These are phyloP conservation scores for Mastomys natalensis DNA, from an alignment of 2,113 vertebrate genomes.

Conservation along the genomic window DNA sequence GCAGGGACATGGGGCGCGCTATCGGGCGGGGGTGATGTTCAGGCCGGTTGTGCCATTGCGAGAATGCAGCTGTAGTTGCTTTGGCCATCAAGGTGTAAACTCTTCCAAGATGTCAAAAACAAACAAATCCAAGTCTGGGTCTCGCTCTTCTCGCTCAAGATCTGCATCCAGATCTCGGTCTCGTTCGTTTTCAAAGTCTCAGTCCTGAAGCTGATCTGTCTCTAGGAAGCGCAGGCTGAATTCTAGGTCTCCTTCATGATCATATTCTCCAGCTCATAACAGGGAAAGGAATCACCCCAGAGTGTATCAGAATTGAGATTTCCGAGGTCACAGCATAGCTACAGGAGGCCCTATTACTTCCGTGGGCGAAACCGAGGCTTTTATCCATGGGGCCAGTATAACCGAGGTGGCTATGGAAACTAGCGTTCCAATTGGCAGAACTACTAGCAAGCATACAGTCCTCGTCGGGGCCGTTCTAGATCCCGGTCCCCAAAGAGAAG, in stretches of 20 bases:
- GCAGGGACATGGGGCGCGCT: too few relatives aligned
- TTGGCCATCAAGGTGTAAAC: constrained; percentile 80
- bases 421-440: constrained; percentile 97
- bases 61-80: too few relatives aligned
- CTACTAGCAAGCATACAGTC: constrained; percentile 94
- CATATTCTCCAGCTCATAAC: constrained; percentile 96
- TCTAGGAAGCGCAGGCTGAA: constrained; percentile 96
- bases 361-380: constrained; percentile 96
- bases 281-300: constrained; percentile 95
- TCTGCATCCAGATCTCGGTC: constrained; percentile 94
- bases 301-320: constrained; percentile 96
- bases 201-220: constrained; percentile 93
- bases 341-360: constrained; percentile 96
- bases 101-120: constrained; percentile 94
- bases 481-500: constrained; percentile 93
- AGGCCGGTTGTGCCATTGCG: too few relatives aligned
- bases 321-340: constrained; percentile 95
- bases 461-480: constrained; percentile 92
- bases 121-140: constrained; percentile 94
- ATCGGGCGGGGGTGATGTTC: too few relatives aligned
- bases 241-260: constrained; percentile 97
- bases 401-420: constrained; percentile 94
- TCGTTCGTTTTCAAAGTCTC: constrained; percentile 93
- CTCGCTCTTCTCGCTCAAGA: constrained; percentile 92
- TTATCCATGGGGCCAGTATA: constrained; percentile 96